These are phyloP conservation scores for Andrena cerasifolii DNA, from an alignment of 1,140 invertebrate genomes.

Conservation along the genomic window DNA sequence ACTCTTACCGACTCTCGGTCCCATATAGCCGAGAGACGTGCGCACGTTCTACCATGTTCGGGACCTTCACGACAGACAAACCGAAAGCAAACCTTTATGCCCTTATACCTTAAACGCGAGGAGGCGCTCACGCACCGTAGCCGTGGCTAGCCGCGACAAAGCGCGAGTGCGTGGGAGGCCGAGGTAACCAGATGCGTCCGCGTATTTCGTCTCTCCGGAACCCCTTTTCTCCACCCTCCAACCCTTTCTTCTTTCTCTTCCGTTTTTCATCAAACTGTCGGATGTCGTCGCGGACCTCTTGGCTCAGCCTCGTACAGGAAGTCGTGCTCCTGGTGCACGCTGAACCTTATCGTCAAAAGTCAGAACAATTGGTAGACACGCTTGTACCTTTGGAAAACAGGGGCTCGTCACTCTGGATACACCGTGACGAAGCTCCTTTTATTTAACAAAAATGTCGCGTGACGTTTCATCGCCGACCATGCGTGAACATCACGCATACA, in stretches of 20 bases:
- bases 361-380: no score
- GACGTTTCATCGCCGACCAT: slow-evolving; percentile 32
- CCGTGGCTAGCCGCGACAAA: slow-evolving; percentile 35
- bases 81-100: slow-evolving; percentile 66
- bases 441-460: background rate
- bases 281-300: background rate
- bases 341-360: background rate
- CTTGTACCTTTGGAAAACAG: no score
- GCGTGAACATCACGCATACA: slow-evolving; percentile 2
- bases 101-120: slow-evolving; percentile 63
- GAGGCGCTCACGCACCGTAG: slow-evolving; percentile 38
- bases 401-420: no score
- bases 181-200: slow-evolving; percentile 33
- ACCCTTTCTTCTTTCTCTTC: background rate
- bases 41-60: slow-evolving; percentile 70
- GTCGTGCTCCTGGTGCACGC: background rate
- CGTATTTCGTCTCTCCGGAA: slow-evolving; percentile 40
- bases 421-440: no score
- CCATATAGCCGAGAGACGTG: slow-evolving; percentile 70
- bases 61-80: slow-evolving; percentile 58
- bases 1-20: slow-evolving; percentile 76
- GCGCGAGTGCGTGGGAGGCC: slow-evolving; percentile 55
- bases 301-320: background rate
- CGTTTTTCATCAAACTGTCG: slow-evolving; percentile 12
- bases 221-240: background rate